Base-by-base conservation (phyloP, 2,888 invertebrate genomes). In the Aphrophora alni region DNA sequence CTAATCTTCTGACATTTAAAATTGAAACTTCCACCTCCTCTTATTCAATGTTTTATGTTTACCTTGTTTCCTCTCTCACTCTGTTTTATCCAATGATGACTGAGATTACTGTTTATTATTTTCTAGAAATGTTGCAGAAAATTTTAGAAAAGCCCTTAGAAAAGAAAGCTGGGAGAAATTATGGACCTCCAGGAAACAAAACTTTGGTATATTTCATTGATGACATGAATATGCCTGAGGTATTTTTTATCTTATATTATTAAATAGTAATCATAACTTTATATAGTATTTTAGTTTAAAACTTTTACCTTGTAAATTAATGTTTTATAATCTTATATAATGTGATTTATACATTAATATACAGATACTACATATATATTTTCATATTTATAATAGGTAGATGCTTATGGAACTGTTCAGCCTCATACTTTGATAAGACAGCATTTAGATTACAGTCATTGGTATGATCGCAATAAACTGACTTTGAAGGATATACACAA, bases 211-310 rank as follows among this genome's bases (percentile, higher is more conserved):
- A 98, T 88, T 98, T 98, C 87, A 94, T 98, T 82, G 98, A 98
- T 87, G 98, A 98, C 86, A 95, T 98, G 94, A 98, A 98, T 87
- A 98, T 98, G 98, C 98, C 98, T 0, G 97, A 97, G 91, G 96
- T 86, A 82, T 77, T 28, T 51, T 4, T 38, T 5, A 33, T 33
- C 10, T 33, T 33, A 4, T 33, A 7, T 33, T 7, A 33, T 33
- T 33, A 33, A 33, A 33, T 33, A 33, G 33, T 33, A 33, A 33
- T 7, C 33, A 33, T n/a, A 33, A 33, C 10, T 33, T 33, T 7
- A 33, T 33, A 33, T 10, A 33, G 10, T 33, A 33, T 10, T 33
- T 33, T 33, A 33, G n/a, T n/a, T n/a, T n/a, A n/a, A n/a, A n/a
- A n/a, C n/a, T n/a, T n/a, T n/a, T 79, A 44, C 10, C 7, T 51